Base-by-base conservation (phyloP, 2,797 vertebrate genomes). In the Antennarius maculatus region DNA sequence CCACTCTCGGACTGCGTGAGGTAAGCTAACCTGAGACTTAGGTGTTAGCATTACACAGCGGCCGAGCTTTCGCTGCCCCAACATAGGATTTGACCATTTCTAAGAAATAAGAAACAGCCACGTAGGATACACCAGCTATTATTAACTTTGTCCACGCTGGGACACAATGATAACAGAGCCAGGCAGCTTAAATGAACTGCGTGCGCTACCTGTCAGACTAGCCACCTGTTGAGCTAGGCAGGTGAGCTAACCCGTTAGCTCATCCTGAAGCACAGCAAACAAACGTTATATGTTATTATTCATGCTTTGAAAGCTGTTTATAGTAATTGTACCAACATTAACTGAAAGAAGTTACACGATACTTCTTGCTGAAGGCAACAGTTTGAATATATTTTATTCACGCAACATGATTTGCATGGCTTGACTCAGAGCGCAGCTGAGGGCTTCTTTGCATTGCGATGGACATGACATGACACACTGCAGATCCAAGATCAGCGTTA, bases 21-120 rank as follows among this genome's bases (percentile, higher is more conserved):
- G 53, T 17, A 27, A 62, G 87, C 89, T 89, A 88, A 86, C 77
- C 66, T 56, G 73, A 42, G 68, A 77, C 84, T 86, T 86, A 64
- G 53, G 64, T 28, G 73, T 58, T 86, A 84, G 85, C 85, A 23
- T 66, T 61, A 66, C 59, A 49, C 14, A 31, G 13, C 1, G 45
- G 48, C 4, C 16, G 27, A 34, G 13, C 58, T 53, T 11, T 6
- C 46, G 54, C 45, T 15, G 39, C 58, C 31, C 63, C 47, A 18
- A 34, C 74, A 61, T 16, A 66, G 73, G 47, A 10, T 29, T 0
- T 45, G 28, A 4, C 0, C 2, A 0, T 27, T 45, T 54, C 13
- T 12, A 34, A 37, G 29, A 0, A 6, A 0, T 27, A 11, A 31
- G 4, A 51, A 18, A 45, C 18, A 4, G n/a, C 3, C 7, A 3